Evolutionary conservation across 1,140 invertebrate species (phyloP).

Genomic region (Listronotus bonariensis): DNA sequence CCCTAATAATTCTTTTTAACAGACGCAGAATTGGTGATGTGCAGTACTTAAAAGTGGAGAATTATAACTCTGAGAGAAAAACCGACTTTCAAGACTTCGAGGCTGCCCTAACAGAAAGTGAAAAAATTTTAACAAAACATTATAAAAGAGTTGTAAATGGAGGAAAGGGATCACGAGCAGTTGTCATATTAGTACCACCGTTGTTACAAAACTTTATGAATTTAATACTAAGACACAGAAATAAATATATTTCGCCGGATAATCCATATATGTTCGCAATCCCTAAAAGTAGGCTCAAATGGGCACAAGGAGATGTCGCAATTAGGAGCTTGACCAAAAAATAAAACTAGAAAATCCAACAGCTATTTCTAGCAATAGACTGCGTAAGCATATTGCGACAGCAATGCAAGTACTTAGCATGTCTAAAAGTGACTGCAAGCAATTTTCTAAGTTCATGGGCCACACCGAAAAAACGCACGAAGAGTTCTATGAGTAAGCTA

Average conservation of each 20-base stretch:
- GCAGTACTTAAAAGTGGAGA: slow-evolving; percentile 29
- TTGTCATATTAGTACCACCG: slow-evolving; percentile 32
- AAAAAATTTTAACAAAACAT: slow-evolving; percentile 26
- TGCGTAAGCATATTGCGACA: slow-evolving; percentile 32
- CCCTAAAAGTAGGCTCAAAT: slow-evolving; percentile 32
- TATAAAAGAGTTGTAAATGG: slow-evolving; percentile 32
- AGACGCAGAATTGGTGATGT: slow-evolving; percentile 34
- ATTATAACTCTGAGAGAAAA: slow-evolving; percentile 19
- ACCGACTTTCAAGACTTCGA: slow-evolving; percentile 32
- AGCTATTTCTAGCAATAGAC: slow-evolving; percentile 27
- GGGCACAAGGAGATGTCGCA: slow-evolving; percentile 36
- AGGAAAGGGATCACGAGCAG: slow-evolving; percentile 30
- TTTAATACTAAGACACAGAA: slow-evolving; percentile 14
- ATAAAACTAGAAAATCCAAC: slow-evolving; percentile 18
- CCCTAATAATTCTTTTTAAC: slow-evolving; percentile 33
- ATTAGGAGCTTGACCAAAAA: slow-evolving; percentile 31
- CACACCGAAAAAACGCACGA: slow-evolving; percentile 21
- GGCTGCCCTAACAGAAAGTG: slow-evolving; percentile 21
- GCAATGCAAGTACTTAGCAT: slow-evolving; percentile 41
- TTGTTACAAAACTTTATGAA: slow-evolving; percentile 27
- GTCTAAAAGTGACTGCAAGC: slow-evolving; percentile 31
- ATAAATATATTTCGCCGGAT: slow-evolving; percentile 29
- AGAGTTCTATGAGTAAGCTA: slow-evolving; percentile 31
- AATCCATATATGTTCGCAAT: slow-evolving; percentile 35
- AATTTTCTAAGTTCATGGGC: slow-evolving; percentile 38